Evolutionary conservation across 2,888 invertebrate genomes (phyloP), one percentile per base, ranked within the genome.

Genomic region (Isoperla grammatica): DNA sequence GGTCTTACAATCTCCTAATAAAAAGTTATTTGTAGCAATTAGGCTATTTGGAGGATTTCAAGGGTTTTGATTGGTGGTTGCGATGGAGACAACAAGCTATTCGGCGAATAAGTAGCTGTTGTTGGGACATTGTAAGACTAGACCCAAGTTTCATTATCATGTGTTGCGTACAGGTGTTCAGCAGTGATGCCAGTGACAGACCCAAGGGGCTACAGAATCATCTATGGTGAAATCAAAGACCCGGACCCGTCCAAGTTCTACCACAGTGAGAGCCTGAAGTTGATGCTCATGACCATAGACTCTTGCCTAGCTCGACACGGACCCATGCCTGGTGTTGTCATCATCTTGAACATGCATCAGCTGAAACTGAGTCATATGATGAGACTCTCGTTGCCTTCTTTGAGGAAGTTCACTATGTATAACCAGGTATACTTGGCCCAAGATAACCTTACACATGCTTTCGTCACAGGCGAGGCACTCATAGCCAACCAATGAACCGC

Each of bases 261-360:
- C 68, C 78, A 85, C 64, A 80, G 81, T 65, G 73, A 79, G 35
- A 81, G 81, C 11, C 78, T 82, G 65, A 84, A 82, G 69, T 70
- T 85, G 37, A 75, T 13, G 55, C 50, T 60, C 5, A 70, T 70
- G 70, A 64, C 68, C 2, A 66, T 69, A 29, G 84, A 86, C 68
- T 77, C 79, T 8, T 22, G 49, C 39, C 13, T 22, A 12, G 37
- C 39, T 19, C 13, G 22, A 12, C 15, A 23, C 46, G 73, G 81
- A 3, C 85, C 85, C 2, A 78, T 79, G 9, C 79, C 79, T 0
- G 87, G 87, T 0, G 78, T 82, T 63, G 76, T 86, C 22, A 82
- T 86, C 68, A 74, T 87, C 0, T 83, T 87, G 63, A 86, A 87
- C 69, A 85, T 86, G 81, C 74, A 74, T 40, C 84, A 84, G 0